Evolutionary conservation across 1,140 invertebrate genomes (phyloP).

Genomic region (Drosophila equinoxialis): DNA sequence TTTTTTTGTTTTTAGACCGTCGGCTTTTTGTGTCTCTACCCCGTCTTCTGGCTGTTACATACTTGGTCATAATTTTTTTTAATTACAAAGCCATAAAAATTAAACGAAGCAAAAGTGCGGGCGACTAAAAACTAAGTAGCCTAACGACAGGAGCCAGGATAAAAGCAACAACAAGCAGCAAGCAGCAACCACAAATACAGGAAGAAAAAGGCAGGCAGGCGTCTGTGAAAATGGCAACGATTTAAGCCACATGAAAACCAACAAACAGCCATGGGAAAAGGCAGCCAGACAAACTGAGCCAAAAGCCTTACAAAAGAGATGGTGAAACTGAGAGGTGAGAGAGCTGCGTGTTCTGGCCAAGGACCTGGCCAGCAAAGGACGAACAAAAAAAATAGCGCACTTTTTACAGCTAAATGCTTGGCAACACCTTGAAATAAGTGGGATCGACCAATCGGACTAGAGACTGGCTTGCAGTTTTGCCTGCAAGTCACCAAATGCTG

Average conservation of each 20-base stretch:
- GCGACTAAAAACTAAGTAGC: conserved; percentile 63
- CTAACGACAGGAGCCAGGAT: conserved; percentile 54
- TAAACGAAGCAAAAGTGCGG: conserved; percentile 55
- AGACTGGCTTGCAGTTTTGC: conserved; percentile 44
- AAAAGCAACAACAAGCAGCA: conserved; percentile 28
- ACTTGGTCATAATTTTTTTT: conserved; percentile 63
- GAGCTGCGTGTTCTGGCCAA: neutral
- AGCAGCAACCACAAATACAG: conserved; percentile 16
- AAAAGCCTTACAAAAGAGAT: neutral
- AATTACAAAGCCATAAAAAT: conserved; percentile 71
- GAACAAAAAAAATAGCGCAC: conserved; percentile 27
- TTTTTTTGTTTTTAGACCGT: neutral
- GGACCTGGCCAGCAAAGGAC: neutral
- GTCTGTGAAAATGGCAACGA: conserved; percentile 45
- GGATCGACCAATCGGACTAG: neutral
- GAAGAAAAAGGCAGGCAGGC: conserved; percentile 24
- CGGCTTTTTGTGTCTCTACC: neutral
- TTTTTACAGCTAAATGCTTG: conserved; percentile 50
- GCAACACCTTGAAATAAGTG: conserved; percentile 56
- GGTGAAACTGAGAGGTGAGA: neutral
- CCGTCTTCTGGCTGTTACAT: neutral
- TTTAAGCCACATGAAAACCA: conserved; percentile 70
- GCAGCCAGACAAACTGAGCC: conserved; percentile 53
- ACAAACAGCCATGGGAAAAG: conserved; percentile 37
- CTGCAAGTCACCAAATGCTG: conserved; percentile 56